Conservation (phyloP, 2,888 invertebrate species). For the Pristionchus exspectatus region DNA sequence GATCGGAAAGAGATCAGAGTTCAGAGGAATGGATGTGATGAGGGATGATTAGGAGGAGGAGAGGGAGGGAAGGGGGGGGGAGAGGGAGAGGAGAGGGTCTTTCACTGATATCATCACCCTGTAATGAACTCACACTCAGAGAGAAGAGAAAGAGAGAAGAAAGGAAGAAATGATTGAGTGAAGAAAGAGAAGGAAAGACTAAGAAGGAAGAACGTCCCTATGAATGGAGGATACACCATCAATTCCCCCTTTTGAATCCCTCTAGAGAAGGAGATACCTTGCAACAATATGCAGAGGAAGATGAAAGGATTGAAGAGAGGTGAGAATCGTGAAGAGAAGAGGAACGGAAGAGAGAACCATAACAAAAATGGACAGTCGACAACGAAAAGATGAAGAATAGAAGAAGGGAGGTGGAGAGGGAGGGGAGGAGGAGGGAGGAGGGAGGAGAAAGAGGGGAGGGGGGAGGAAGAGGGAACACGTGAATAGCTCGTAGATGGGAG, state of each 20-base stretch:
- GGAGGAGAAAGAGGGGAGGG: constrained; percentile 51
- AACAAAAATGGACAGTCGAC: constrained; percentile 57
- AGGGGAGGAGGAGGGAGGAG: neutral
- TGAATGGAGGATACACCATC: neutral
- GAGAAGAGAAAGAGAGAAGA: constrained; percentile 9
- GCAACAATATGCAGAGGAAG: neutral
- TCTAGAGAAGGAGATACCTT: neutral
- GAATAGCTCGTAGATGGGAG: constrained; percentile 19
- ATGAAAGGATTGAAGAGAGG: constrained; percentile 47
- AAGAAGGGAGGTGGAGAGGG: neutral
- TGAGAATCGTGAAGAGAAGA: constrained; percentile 51
- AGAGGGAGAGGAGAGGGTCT: neutral
- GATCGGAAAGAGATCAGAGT: constrained; percentile 1
- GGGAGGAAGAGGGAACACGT: neutral
- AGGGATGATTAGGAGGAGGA: constrained; percentile 56
- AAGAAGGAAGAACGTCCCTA: constrained; percentile 2
- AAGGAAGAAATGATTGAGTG: constrained; percentile 20
- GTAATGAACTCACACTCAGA: constrained; percentile 55
- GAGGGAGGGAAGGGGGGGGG: constrained; percentile 40
- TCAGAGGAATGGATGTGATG: neutral
- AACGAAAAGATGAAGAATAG: constrained; percentile 49
- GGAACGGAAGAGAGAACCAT: constrained; percentile 52
- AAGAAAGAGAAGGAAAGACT: neutral
- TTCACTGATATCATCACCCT: constrained; percentile 55
- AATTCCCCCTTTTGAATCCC: neutral